Conservation (phyloP, 2,113 vertebrate species). For the Pterocles gutturalis region DNA sequence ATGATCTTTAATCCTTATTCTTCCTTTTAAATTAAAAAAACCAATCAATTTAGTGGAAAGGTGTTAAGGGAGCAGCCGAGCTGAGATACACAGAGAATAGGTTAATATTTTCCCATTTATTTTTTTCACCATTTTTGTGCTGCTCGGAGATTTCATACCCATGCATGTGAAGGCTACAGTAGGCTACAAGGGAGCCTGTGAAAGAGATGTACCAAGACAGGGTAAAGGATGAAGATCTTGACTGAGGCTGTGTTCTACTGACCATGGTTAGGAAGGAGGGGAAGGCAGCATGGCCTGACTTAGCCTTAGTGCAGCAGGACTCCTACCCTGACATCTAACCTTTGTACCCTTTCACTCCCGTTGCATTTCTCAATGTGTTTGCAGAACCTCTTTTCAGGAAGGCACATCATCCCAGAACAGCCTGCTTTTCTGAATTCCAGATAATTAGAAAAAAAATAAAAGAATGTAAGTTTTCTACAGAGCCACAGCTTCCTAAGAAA, state of each 20-base stretch:
- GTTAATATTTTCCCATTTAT: background rate
- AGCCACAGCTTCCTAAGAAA: background rate
- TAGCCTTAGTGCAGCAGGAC: background rate
- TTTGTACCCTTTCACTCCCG: background rate
- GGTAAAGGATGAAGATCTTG: background rate
- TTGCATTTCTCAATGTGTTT: background rate
- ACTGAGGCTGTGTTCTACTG: background rate
- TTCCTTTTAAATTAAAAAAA: background rate
- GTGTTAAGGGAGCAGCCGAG: background rate
- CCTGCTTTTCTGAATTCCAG: background rate
- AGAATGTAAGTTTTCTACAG: background rate
- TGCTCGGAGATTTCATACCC: background rate
- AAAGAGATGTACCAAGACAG: background rate
- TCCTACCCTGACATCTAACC: background rate
- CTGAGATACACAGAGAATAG: background rate
- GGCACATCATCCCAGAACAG: background rate
- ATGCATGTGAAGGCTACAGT: background rate
- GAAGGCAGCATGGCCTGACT: background rate
- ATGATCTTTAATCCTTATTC: background rate
- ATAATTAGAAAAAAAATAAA: background rate
- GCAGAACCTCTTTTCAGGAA: background rate
- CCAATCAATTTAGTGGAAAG: background rate
- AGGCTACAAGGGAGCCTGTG: background rate
- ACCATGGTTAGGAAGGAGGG: background rate
- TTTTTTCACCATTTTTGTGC: background rate